Conservation (phyloP, 2,797 vertebrate genomes). For the Trichosurus vulpecula region DNA sequence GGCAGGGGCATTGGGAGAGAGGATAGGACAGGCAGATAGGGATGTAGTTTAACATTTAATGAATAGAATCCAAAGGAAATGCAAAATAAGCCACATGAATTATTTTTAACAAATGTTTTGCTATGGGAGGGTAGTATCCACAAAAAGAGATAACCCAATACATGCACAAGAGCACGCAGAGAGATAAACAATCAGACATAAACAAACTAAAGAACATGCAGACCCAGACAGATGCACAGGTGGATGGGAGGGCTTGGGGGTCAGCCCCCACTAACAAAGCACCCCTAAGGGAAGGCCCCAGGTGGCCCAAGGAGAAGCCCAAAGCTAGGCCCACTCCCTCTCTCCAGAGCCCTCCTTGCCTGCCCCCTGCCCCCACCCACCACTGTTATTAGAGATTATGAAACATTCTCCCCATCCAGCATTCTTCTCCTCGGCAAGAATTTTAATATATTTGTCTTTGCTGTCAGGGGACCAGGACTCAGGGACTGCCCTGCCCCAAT, state of each 20-base stretch:
- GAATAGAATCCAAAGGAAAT: not conserved
- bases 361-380: constrained; percentile 67
- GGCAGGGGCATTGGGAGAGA: not conserved
- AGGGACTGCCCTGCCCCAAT: constrained; percentile 74
- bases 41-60: not conserved
- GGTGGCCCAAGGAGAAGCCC: constrained; percentile 55
- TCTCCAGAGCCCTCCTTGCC: constrained; percentile 44
- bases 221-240: constrained; percentile 33
- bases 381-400: constrained; percentile 88
- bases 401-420: constrained; percentile 84
- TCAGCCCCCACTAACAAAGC: not conserved
- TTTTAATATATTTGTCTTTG: constrained; percentile 91
- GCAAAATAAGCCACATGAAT: not conserved
- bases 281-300: constrained; percentile 50
- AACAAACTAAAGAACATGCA: not conserved
- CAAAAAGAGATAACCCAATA: not conserved
- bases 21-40: not conserved
- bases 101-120: not conserved
- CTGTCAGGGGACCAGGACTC: constrained; percentile 84
- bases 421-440: constrained; percentile 88
- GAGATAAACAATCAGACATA: not conserved
- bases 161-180: not conserved
- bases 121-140: constrained; percentile 11
- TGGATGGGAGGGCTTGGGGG: not conserved
- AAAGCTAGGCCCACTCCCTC: constrained; percentile 54